Evolutionary conservation across 2,888 invertebrate species (phyloP).

Genomic region (Rhimphoctona megacephalus): DNA sequence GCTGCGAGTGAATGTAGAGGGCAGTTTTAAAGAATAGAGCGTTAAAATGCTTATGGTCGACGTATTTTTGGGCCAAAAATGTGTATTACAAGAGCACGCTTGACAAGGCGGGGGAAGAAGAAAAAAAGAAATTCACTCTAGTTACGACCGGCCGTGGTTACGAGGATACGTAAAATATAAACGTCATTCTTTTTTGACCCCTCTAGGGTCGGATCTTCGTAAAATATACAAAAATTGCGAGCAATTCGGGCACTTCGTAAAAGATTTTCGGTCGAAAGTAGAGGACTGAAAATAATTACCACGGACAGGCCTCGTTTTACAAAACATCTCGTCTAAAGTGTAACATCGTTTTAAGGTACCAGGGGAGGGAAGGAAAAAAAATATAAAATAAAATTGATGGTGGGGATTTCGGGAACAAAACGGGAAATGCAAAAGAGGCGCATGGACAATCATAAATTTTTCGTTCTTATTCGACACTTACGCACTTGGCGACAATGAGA

Average conservation of each 20-base stretch:
- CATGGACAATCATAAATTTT: constrained; percentile 75
- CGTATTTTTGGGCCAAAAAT: constrained; percentile 63
- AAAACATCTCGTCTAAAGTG: constrained; percentile 75
- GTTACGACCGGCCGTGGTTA: constrained; percentile 66
- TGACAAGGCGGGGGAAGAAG: background rate
- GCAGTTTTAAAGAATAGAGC: background rate
- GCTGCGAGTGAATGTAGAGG: background rate
- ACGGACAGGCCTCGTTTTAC: constrained; percentile 60
- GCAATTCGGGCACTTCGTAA: constrained; percentile 34
- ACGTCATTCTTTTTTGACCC: constrained; percentile 19
- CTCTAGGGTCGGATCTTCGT: constrained; percentile 39
- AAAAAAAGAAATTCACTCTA: constrained; percentile 68
- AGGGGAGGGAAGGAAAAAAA: constrained; percentile 33
- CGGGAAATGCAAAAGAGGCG: constrained; percentile 45
- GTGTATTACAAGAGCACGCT: constrained; percentile 2
- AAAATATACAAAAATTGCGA: constrained; percentile 61
- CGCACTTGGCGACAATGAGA: constrained; percentile 68
- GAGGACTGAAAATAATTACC: constrained; percentile 62
- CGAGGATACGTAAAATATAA: constrained; percentile 51
- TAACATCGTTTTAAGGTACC: constrained; percentile 70
- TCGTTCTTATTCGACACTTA: constrained; percentile 69
- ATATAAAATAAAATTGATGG: constrained; percentile 34
- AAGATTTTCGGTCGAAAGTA: constrained; percentile 8
- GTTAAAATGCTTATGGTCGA: constrained; percentile 38
- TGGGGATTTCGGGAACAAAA: constrained; percentile 31